Evolutionary conservation across 2,888 invertebrate genomes (phyloP), one percentile per base, ranked within the genome.

Genomic region (Elysia crispata): DNA sequence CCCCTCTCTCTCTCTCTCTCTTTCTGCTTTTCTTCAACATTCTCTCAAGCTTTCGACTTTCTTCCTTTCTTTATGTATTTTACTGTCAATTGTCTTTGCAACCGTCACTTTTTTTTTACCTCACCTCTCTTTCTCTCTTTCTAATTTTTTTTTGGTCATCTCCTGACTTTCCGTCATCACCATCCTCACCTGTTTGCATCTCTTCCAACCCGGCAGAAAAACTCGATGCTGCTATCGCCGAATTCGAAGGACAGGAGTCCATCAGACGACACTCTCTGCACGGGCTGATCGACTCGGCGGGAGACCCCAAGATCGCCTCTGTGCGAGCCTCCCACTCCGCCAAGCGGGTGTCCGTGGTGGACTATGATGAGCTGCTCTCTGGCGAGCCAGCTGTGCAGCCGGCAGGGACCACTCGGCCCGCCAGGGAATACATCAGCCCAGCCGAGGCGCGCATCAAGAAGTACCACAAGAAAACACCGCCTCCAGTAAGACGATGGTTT

Each of bases 251-350:
- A 25, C 82, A 84, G n/a, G 81, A 75, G 18, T 75, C 70, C 11
- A 77, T 60, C 18, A 80, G 80, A 64, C 82, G 80, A 5, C 82
- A 79, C 64, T 81, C 84, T 23, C 30, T 81, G 60, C 79, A 81
- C 30, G 76, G 57, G 25, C 64, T 79, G 30, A 3, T 41, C 11
- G 41, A 41, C 41, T 78, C 83, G 6, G 81, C 84, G 64, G 84
- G 85, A 25, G 89, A 90, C 69, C 88, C 83, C 72, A 95, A 97
- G 90, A 97, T 97, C 57, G 98, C 98, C 8, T 97, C 97, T 82
- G 97, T 98, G 87, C 94, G 97, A 85, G 95, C 96, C 85, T 94
- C 98, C 57, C 97, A 90, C 83, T 86, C 89, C 70, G 86, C 89
- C 41, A 89, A 89, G 82, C 84, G 89, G 18, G 86, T 90, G 28